Conservation (phyloP, 1,140 invertebrate genomes). For the Zelostemma sp. region DNA sequence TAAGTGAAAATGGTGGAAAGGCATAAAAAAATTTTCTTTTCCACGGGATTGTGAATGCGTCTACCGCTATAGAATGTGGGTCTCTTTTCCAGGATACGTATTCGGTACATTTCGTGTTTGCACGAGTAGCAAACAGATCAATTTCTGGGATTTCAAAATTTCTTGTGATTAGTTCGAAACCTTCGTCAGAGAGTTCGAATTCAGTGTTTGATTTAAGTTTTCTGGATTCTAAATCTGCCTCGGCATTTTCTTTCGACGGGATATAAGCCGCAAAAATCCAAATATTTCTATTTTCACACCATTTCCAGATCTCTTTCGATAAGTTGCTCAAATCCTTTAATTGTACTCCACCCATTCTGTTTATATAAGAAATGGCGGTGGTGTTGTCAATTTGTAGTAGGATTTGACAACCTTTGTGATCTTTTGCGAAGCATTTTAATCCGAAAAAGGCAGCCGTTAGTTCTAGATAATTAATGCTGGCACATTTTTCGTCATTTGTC, state of each 20-base stretch:
- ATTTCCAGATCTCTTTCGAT: conserved; percentile 31
- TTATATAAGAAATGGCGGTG: conserved; percentile 41
- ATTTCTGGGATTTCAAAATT: conserved; percentile 11
- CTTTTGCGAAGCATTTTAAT: conserved; percentile 53
- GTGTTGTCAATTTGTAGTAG: conserved; percentile 52
- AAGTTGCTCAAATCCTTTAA: conserved; percentile 19
- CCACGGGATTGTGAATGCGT: conserved; percentile 34
- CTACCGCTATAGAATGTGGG: conserved; percentile 16
- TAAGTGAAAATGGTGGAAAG: conserved; percentile 29
- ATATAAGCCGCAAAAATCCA: conserved; percentile 27
- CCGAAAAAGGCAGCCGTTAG: conserved; percentile 48
- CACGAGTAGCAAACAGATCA: conserved; percentile 41
- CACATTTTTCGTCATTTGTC: conserved; percentile 27
- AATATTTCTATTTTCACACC: conserved; percentile 38
- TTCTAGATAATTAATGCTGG: conserved; percentile 59
- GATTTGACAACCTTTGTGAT: conserved; percentile 48
- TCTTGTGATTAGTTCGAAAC: too few relatives aligned
- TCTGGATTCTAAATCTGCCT: conserved; percentile 33
- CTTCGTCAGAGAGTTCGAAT: too few relatives aligned
- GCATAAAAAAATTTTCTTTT: conserved; percentile 20
- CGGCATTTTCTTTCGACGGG: conserved; percentile 29
- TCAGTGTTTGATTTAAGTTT: too few relatives aligned
- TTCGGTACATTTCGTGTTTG: conserved; percentile 33
- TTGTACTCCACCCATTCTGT: conserved; percentile 40
- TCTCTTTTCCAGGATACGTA: conserved; percentile 27